A percentile compares a stretch with the other conserved stretches of the same genome.
These are phyloP conservation scores for Actias luna DNA, from an alignment of 2,888 invertebrate species.

Conservation along the genomic window DNA sequence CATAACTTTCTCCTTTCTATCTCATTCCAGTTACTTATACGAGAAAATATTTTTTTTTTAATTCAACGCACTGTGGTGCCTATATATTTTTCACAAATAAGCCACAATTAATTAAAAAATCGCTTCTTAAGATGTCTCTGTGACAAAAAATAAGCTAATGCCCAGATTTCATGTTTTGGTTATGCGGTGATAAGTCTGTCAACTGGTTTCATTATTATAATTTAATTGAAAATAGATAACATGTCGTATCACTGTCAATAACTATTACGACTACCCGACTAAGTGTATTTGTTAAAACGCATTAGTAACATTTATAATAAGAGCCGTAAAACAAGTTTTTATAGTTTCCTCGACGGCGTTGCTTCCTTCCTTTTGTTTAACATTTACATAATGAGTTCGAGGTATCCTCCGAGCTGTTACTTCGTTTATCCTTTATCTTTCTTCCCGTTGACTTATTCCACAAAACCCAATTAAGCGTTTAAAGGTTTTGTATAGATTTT, in stretches of 20 bases:
- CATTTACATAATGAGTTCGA: constrained; percentile 18
- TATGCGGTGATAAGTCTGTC: background rate
- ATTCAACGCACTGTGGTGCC: no score
- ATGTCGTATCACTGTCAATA: background rate
- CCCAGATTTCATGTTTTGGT: no score
- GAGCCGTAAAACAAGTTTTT: constrained; percentile 44
- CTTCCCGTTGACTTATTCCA: constrained; percentile 8
- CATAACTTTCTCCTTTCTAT: no score
- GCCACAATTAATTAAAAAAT: no score
- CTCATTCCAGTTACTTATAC: no score
- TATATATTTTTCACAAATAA: no score
- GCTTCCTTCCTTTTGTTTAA: constrained; percentile 45
- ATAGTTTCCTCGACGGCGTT: constrained; percentile 30
- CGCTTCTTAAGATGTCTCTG: no score
- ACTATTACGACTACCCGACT: background rate
- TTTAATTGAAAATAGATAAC: background rate
- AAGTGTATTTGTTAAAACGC: constrained; percentile 31
- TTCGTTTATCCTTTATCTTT: constrained; percentile 8
- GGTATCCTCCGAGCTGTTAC: constrained; percentile 9
- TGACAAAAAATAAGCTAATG: no score
- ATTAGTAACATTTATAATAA: constrained; percentile 35
- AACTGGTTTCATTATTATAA: background rate
- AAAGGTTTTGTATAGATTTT: background rate
- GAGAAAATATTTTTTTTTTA: no score
- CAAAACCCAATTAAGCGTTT: constrained; percentile 13